These are phyloP conservation scores for Oenanthe oenanthe DNA, from an alignment of 2,113 vertebrate genomes.

Conservation along the genomic window DNA sequence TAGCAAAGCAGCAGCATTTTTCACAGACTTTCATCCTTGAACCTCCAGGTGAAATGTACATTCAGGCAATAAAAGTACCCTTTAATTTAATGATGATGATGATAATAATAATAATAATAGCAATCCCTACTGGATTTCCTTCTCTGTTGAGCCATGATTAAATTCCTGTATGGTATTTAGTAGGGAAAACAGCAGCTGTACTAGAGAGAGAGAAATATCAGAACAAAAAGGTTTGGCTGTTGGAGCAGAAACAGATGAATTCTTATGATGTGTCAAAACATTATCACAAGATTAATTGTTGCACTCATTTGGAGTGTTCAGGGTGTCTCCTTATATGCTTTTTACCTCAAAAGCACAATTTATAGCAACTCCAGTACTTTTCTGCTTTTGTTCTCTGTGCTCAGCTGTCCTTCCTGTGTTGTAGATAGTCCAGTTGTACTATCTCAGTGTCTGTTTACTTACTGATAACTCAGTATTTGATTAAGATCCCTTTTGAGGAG, in stretches of 20 bases:
- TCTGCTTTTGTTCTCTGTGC: neutral
- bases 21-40: neutral
- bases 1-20: neutral
- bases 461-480: constrained; percentile 1
- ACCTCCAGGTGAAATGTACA: neutral
- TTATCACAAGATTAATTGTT: neutral
- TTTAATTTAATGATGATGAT: neutral
- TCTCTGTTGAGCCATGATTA: neutral
- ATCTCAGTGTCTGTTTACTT: constrained; percentile 2
- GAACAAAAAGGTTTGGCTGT: neutral
- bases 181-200: neutral
- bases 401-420: neutral
- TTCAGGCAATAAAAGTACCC: neutral
- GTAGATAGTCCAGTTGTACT: neutral
- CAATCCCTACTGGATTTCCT: neutral
- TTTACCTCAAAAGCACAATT: neutral
- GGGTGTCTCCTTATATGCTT: neutral
- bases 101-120: neutral
- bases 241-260: neutral
- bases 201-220: neutral
- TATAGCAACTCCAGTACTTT: neutral
- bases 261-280: neutral
- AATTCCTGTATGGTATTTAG: neutral
- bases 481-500: constrained; percentile 1
- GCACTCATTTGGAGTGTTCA: neutral